phyloP scores from a whole-genome alignment of 2,797 vertebrate genomes.

The Gambelia wislizenii region DNA sequence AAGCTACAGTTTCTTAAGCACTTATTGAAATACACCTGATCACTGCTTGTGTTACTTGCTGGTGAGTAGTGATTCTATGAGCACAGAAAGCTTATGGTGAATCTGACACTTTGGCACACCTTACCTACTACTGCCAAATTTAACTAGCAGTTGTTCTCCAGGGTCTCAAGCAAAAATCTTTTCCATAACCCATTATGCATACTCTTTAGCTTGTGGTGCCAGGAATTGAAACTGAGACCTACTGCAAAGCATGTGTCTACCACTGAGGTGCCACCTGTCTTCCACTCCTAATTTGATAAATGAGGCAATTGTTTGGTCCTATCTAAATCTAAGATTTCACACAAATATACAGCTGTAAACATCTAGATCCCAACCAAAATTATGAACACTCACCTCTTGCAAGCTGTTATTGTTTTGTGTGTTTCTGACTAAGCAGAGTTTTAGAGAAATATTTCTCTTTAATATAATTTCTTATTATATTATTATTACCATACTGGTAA shows the following conservation, averaged over 20 bases:
- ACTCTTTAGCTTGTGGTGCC: not conserved
- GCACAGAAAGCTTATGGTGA: not conserved
- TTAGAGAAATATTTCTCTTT: conserved; percentile 1
- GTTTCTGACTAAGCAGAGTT: not conserved
- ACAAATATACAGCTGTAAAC: not conserved
- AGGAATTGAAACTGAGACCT: not conserved
- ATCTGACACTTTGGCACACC: not conserved
- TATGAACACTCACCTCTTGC: not conserved
- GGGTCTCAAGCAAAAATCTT: not conserved
- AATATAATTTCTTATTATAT: not conserved
- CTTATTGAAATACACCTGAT: not conserved
- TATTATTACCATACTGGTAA: not conserved
- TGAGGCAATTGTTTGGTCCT: not conserved
- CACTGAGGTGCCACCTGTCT: not conserved
- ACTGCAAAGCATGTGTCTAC: not conserved
- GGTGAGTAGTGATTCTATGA: not conserved
- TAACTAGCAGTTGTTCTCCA: not conserved
- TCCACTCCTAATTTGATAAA: not conserved
- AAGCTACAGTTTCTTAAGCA: not conserved
- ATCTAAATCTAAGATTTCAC: not conserved
- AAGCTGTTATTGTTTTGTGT: not conserved
- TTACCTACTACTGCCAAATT: not conserved
- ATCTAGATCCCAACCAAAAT: not conserved
- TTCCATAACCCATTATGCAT: not conserved
- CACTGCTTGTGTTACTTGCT: not conserved